These are phyloP conservation scores for Conchocele bisecta DNA, from an alignment of 2,888 invertebrate genomes.

Conservation along the genomic window DNA sequence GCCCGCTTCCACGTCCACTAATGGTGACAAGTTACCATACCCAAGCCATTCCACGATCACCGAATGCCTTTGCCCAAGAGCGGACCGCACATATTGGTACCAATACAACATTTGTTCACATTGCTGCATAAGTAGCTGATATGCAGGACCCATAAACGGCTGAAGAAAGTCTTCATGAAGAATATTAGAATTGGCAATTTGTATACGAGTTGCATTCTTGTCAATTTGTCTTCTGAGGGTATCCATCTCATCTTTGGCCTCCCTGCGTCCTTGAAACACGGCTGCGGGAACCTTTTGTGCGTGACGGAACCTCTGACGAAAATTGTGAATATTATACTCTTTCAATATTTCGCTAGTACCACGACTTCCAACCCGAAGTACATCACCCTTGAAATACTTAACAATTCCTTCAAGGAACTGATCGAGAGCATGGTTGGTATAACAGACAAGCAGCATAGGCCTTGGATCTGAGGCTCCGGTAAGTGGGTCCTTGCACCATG, in stretches of 20 bases:
- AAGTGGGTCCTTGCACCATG: constrained; percentile 79
- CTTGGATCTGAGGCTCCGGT: constrained; percentile 58
- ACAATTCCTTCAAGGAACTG: constrained; percentile 82
- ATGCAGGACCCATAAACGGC: constrained; percentile 36
- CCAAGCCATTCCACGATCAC: constrained; percentile 67
- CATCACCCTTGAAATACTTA: constrained; percentile 65
- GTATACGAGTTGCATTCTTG: constrained; percentile 56
- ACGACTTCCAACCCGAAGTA: constrained; percentile 78
- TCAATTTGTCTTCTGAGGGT: constrained; percentile 57
- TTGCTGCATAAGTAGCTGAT: constrained; percentile 24
- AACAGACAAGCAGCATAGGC: constrained; percentile 81
- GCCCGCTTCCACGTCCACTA: constrained; percentile 44
- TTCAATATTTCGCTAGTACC: constrained; percentile 72
- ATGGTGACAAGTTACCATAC: constrained; percentile 52
- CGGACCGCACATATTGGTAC: constrained; percentile 33
- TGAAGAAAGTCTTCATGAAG: constrained; percentile 67
- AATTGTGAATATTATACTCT: constrained; percentile 50
- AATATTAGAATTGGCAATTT: constrained; percentile 64
- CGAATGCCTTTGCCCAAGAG: constrained; percentile 29
- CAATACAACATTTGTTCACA: constrained; percentile 33
- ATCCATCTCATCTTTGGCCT: constrained; percentile 58
- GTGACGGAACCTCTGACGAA: constrained; percentile 45
- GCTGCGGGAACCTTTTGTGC: constrained; percentile 39
- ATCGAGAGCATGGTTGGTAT: constrained; percentile 82
- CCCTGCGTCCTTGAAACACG: constrained; percentile 41